Percentiles rank a stretch among this genome's conserved stretches.
phyloP scores from a whole-genome alignment of 2,113 vertebrate species.

The Rousettus leschenaultii region DNA sequence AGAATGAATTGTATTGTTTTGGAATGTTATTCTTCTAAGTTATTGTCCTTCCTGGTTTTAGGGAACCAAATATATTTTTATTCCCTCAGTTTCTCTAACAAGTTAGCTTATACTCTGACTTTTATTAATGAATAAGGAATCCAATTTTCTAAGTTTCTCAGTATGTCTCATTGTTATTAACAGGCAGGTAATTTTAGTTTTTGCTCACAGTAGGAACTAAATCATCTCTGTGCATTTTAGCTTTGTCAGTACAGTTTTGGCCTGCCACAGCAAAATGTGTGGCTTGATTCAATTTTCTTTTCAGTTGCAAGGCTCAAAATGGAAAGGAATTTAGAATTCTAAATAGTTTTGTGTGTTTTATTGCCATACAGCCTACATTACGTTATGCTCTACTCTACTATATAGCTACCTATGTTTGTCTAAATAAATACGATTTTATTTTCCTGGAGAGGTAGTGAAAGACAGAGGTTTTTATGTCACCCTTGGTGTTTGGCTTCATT shows the following conservation, averaged over 20 bases:
- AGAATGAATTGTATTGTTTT: not conserved
- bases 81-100: not conserved
- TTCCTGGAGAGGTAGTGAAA: not conserved
- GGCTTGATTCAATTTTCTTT: not conserved
- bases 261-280: conserved; percentile 42
- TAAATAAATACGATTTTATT: not conserved
- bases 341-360: not conserved
- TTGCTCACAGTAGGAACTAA: conserved; percentile 47
- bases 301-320: not conserved
- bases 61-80: not conserved
- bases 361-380: not conserved
- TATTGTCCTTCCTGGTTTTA: not conserved
- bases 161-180: conserved; percentile 71
- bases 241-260: conserved; percentile 37
- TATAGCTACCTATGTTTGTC: not conserved
- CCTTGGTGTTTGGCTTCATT: not conserved
- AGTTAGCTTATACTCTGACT: conserved; percentile 12
- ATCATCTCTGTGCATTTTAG: conserved; percentile 62
- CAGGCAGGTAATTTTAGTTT: conserved; percentile 67
- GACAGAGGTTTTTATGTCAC: not conserved
- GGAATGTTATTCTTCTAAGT: not conserved
- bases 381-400: not conserved
- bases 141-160: conserved; percentile 41
- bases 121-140: conserved; percentile 54
- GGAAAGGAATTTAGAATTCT: not conserved